Evolutionary conservation across 2,797 vertebrate species (phyloP), one percentile per base, ranked within the genome.

Genomic region (Gymnothorax javanicus): DNA sequence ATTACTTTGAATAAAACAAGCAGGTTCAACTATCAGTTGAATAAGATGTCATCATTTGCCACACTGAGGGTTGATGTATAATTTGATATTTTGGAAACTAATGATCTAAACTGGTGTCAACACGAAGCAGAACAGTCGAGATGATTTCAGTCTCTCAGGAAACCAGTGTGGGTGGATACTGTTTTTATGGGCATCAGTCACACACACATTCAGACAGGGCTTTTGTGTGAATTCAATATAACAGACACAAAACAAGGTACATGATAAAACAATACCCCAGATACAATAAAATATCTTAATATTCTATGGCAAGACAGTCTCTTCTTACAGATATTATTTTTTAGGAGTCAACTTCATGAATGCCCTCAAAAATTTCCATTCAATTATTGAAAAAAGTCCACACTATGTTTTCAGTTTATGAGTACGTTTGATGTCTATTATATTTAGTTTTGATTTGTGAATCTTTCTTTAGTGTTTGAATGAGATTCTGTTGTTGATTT

Each of bases 121-220:
- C 52, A n/a, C 25, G 20, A 81, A 52, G 7, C 52, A 54, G 33
- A 79, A 79, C 23, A 33, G 71, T 6, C 4, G 52, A 77, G 33
- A 81, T 52, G 23, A 81, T 81, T 81, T 23, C 9, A 4, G 52
- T n/a, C 52, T 81, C 50, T 9, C n/a, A 23, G 77, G 23, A 81
- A 54, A n/a, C 52, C 7, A 6, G 52, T 56, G 15, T 54, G 23
- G 77, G 77, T 17, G 52, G 52, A n/a, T 56, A 81, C 56, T 82
- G 59, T 75, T 87, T 60, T 56, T 81, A 71, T 83, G 59, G 56
- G 27, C 52, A 69, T 50, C 82, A 87, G 82, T 75, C 86, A 87
- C 57, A 12, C 43, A 62, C 33, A 75, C 52, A 43, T 52, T 25
- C 56, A 62, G 54, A 87, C 12, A 67, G 60, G 82, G 27, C 73